Percentiles rank a stretch among this genome's conserved stretches.
These are phyloP conservation scores for Stramonita haemastoma DNA, from an alignment of 2,888 invertebrate species.

Conservation along the genomic window DNA sequence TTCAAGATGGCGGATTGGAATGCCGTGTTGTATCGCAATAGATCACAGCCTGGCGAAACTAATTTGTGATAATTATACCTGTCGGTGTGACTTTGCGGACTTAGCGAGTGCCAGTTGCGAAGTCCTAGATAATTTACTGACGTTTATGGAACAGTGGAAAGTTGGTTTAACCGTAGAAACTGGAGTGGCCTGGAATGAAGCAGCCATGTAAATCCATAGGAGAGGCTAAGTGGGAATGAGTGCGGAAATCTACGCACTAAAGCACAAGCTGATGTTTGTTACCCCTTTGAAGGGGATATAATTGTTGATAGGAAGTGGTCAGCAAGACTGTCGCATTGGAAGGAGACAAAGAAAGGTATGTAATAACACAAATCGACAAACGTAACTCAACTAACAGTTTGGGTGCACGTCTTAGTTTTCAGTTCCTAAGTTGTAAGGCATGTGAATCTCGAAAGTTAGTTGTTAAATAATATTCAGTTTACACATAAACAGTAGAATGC, in stretches of 20 bases:
- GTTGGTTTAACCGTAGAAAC: background rate
- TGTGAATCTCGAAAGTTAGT: too few relatives aligned
- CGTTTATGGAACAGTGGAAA: background rate
- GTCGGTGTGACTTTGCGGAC: background rate
- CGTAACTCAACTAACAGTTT: too few relatives aligned
- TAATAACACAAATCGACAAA: too few relatives aligned
- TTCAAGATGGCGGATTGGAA: slow-evolving; percentile 41
- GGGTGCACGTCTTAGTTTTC: too few relatives aligned
- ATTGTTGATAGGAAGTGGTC: background rate
- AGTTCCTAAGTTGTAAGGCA: too few relatives aligned
- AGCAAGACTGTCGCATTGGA: slow-evolving; percentile 13
- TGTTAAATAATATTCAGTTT: too few relatives aligned
- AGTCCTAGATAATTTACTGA: background rate
- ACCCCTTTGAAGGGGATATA: background rate
- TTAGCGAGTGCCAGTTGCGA: background rate
- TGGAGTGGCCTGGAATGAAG: too few relatives aligned
- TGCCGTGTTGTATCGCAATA: background rate
- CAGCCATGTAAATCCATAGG: too few relatives aligned
- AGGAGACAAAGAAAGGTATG: background rate
- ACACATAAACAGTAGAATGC: too few relatives aligned
- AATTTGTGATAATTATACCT: slow-evolving; percentile 17
- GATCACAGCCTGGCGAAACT: slow-evolving; percentile 25
- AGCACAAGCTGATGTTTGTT: background rate
- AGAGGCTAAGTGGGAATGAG: background rate
- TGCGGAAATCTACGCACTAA: background rate